Evolutionary conservation across 2,888 invertebrate species (phyloP), one percentile per base, ranked within the genome.

Genomic region (Drosophila mettleri): DNA sequence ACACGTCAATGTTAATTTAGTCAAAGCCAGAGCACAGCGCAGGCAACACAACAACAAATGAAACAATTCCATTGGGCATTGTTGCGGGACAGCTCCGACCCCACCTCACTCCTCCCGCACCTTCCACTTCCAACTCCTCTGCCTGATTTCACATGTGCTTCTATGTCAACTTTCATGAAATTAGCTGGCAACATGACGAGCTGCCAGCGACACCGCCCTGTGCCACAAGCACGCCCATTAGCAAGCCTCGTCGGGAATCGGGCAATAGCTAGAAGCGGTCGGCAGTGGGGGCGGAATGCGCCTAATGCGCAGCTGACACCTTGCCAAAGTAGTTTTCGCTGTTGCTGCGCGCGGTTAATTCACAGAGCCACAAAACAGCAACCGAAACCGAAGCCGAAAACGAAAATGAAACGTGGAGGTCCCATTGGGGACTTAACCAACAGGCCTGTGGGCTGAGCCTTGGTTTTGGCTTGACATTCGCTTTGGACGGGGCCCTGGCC

Each of bases 161-260:
- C 87, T 72, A 77, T 90, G 90, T 90, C 89, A 89, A 90, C 87
- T 85, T 88, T 89, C 84, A 88, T 85, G 90, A 90, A 90, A 90
- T 90, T 90, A 88, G 89, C 88, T 89, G 82, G 87, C 88, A 89
- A 88, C 90, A 88, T 88, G 88, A 90, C 86, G 89, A 86, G 85
- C 88, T 83, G 88, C 86, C 87, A 80, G 69, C 66, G 75, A 58
- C 52, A 58, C 65, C 73, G 64, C 59, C 63, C 54, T 58, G 69
- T 14, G 70, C 60, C 68, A 66, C 67, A 62, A 69, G 83, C 81
- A 86, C 89, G 88, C 89, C 89, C 89, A 87, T 86, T 74, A 76
- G 81, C 69, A 62, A 68, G 67, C 77, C 63, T 36, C 29, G 59
- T 65, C 53, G 59, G 71, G 69, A 71, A 52, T 54, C 52, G 54